Evolutionary conservation across 2,113 vertebrate species (phyloP), one percentile per base, ranked within the genome.

Genomic region (Gnathonemus longibarbis): DNA sequence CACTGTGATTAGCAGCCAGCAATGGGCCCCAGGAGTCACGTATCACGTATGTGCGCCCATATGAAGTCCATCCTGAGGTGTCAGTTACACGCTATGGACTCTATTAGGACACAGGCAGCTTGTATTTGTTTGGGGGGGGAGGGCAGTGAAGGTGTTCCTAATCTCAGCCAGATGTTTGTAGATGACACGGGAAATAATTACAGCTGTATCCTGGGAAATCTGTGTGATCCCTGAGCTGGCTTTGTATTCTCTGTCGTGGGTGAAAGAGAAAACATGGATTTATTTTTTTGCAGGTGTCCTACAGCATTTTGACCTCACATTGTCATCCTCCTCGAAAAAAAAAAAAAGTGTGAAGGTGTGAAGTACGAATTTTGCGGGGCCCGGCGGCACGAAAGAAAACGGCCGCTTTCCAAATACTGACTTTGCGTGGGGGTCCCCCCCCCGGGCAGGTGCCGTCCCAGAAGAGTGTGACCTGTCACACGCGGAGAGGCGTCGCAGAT

Each of bases 61-160:
- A 46, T n/a, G 19, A 84, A 84, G 45, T 10, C 42, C 8, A 46
- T 46, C 39, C 19, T 48, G 9, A n/a, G 45, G 24, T n/a, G 39
- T 84, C 83, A 21, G 21, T 84, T 48, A 48, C 39, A 8, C 0
- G 21, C 42, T 84, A n/a, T 53, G 24, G 27, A 31, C 85, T 35
- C 3, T 85, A 70, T 91, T 86, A 90, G 49, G 89, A 91, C 88
- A 89, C 90, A 87, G 66, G 90, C 77, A 91, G 88, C 91, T 92
- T 91, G 84, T 84, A 62, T 91, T 52, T 91, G 91, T 89, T 88
- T 21, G 8, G 17, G 1, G 15, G 91, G 91, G 89, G 91, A 91
- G 90, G 91, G 92, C 91, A 90, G 88, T 88, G 89, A 91, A 92
- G 92, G 92, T 89, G 91, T 83, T 91, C 89, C 52, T 91, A 91